Evolutionary conservation across 2,113 vertebrate species (phyloP).

Genomic region (Chionodraco myersi): DNA sequence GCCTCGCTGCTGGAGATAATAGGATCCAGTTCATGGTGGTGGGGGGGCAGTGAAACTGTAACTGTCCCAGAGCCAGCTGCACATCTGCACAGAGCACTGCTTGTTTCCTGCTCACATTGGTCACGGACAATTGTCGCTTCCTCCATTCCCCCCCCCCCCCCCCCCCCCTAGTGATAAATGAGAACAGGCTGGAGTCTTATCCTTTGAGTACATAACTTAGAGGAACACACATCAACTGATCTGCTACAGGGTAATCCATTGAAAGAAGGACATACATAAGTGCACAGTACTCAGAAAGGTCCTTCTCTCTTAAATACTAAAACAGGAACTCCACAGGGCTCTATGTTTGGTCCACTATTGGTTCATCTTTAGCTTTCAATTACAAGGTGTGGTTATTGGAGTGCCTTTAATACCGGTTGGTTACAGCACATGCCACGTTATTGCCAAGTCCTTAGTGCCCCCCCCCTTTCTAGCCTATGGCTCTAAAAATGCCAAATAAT

Average conservation of each 20-base stretch:
- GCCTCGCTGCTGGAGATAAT: conserved; percentile 39
- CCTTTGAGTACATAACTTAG: conserved; percentile 49
- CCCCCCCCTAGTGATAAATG: conserved; percentile 45
- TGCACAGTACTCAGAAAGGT: conserved; percentile 10
- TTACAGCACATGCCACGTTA: too few species aligned
- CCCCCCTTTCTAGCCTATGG: too few species aligned
- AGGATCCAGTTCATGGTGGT: conserved; percentile 51
- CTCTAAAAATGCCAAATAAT: too few species aligned
- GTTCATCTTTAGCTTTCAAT: not conserved
- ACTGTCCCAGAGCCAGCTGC: conserved; percentile 57
- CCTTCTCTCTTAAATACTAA: not conserved
- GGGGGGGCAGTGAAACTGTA: conserved; percentile 40
- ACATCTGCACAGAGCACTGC: conserved; percentile 66
- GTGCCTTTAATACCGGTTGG: too few species aligned
- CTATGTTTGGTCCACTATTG: not conserved
- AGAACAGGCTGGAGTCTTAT: conserved; percentile 65
- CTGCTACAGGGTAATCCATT: not conserved
- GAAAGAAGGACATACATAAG: conserved; percentile 4
- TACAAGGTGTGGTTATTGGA: not conserved
- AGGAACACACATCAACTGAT: conserved; percentile 21
- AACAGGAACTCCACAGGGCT: not conserved
- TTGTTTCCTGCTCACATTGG: conserved; percentile 63
- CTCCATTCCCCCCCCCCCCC: conserved; percentile 18
- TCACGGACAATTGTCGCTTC: conserved; percentile 60
- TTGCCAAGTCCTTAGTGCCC: not conserved